These are phyloP conservation scores for Saiga tatarica DNA, from an alignment of 2,113 vertebrate genomes.

Conservation along the genomic window DNA sequence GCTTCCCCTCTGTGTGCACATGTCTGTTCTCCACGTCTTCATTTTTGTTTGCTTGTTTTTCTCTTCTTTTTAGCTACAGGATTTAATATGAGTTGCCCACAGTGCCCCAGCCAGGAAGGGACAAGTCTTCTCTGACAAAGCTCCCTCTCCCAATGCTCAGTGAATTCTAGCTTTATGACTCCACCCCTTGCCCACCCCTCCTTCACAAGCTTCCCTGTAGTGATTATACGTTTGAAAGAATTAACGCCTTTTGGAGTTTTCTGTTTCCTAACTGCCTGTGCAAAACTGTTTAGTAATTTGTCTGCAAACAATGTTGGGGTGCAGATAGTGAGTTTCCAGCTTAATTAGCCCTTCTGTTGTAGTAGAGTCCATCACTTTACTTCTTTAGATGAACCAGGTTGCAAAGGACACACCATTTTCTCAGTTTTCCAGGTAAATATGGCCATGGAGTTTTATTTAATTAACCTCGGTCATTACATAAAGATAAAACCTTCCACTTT, in stretches of 20 bases:
- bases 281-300: background rate
- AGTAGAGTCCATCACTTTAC: background rate
- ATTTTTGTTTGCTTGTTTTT: background rate
- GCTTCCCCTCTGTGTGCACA: background rate
- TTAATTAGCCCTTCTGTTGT: conserved; percentile 3
- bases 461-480: background rate
- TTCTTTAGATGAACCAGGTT: conserved; percentile 7
- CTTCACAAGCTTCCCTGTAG: background rate
- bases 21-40: background rate
- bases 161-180: background rate
- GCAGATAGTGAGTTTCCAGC: background rate
- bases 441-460: conserved; percentile 3
- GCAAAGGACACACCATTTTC: background rate
- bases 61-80: background rate
- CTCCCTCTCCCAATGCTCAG: background rate
- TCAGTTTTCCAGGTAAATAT: conserved; percentile 24
- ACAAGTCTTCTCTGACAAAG: background rate
- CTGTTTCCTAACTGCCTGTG: background rate
- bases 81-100: background rate
- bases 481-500: conserved; percentile 13
- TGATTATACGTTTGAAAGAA: background rate
- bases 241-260: background rate
- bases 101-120: background rate
- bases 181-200: background rate
- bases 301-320: background rate